These are phyloP conservation scores for Vespertilio murinus DNA, from an alignment of 2,797 vertebrate species.

Conservation along the genomic window DNA sequence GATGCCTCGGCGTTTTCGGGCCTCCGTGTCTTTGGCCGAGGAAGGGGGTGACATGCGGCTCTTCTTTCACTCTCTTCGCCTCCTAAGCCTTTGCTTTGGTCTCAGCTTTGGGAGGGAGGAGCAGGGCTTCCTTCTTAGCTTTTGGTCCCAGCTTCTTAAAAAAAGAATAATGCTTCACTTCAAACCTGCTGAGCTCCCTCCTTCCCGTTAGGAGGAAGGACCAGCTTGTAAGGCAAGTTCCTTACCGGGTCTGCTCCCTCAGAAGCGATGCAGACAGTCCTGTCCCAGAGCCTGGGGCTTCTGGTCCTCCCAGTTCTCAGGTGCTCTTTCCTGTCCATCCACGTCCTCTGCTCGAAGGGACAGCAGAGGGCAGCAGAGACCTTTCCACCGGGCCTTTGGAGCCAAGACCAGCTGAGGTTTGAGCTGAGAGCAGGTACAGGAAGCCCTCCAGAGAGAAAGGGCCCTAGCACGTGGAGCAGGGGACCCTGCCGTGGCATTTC, in stretches of 20 bases:
- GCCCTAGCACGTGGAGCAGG: slow-evolving; percentile 14
- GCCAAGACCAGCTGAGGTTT: neutral
- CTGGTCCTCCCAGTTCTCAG: neutral
- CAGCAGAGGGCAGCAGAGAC: slow-evolving; percentile 95
- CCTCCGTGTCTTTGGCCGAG: too few species aligned
- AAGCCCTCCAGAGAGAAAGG: neutral
- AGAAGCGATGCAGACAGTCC: neutral
- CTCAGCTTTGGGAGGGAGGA: too few species aligned
- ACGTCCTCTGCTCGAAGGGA: slow-evolving; percentile 53
- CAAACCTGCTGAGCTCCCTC: neutral
- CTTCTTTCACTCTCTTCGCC: too few species aligned
- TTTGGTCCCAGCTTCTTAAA: too few species aligned
- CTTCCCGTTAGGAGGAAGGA: neutral
- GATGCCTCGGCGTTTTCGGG: too few species aligned
- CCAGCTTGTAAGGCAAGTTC: neutral
- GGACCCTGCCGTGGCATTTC: neutral
- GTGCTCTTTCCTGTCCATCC: neutral
- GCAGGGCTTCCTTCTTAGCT: too few species aligned
- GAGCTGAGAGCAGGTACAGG: neutral
- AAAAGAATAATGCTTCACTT: neutral
- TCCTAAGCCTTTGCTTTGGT: too few species aligned
- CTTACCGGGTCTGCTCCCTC: neutral
- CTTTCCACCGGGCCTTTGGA: slow-evolving; percentile 78
- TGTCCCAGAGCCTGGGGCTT: neutral
- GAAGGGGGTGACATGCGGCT: too few species aligned